A percentile compares a stretch with the other conserved stretches of the same genome.
Conservation (phyloP, 2,888 invertebrate species). For the Empis stercorea region DNA sequence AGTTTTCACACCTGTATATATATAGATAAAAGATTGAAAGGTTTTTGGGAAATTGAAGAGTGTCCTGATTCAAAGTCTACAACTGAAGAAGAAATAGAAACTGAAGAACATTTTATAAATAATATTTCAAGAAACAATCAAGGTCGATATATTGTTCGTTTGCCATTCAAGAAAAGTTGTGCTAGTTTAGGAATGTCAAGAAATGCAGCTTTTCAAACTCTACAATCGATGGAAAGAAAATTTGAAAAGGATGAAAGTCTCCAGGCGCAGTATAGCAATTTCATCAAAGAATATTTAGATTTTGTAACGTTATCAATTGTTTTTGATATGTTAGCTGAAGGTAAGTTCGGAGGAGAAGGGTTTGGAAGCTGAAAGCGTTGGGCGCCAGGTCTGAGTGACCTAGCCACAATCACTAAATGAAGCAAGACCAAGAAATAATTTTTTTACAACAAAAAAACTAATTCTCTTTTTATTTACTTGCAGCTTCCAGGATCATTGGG, state of each 20-base stretch:
- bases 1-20: background rate
- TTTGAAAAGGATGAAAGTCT: background rate
- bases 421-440: no score
- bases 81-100: background rate
- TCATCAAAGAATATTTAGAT: background rate
- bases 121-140: background rate
- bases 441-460: no score
- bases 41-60: background rate
- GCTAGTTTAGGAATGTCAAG: background rate
- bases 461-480: no score
- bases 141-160: background rate
- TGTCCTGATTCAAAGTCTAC: background rate
- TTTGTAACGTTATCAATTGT: no score
- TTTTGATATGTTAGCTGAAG: no score
- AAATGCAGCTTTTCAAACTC: background rate
- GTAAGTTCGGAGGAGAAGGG: no score
- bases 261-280: background rate
- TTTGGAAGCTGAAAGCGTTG: no score
- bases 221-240: background rate
- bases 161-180: background rate
- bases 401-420: no score
- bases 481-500: no score
- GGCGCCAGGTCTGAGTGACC: no score
- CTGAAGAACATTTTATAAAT: background rate
- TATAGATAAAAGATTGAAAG: background rate